phyloP scores from a whole-genome alignment of 2,888 invertebrate genomes.

The Ophraella communa region DNA sequence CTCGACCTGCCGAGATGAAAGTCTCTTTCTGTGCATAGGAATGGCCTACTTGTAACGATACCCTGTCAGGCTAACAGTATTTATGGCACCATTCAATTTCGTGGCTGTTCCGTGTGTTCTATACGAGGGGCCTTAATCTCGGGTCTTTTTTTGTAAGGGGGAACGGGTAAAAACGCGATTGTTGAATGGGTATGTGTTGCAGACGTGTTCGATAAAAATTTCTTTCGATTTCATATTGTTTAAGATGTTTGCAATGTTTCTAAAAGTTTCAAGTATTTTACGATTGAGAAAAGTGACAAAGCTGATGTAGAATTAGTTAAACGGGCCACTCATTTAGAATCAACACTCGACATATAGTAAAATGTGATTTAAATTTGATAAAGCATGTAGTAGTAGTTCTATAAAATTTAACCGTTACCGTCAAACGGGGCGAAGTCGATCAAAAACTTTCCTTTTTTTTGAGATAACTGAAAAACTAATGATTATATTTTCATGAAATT shows the following conservation, averaged over 20 bases:
- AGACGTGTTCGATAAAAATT: background rate
- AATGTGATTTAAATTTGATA: no score
- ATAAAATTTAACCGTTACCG: no score
- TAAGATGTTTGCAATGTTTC: background rate
- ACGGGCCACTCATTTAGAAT: no score
- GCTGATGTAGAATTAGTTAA: no score
- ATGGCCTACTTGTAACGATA: slow-evolving; percentile 58
- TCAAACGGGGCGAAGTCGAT: no score
- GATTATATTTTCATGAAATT: no score
- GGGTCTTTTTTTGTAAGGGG: background rate
- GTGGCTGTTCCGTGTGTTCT: slow-evolving; percentile 33
- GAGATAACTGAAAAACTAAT: no score
- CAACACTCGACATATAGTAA: no score
- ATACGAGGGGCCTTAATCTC: slow-evolving; percentile 29
- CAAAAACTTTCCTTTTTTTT: no score
- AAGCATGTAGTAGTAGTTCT: no score
- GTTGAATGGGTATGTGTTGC: slow-evolving; percentile 17
- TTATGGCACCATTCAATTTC: slow-evolving; percentile 51
- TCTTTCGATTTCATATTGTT: background rate
- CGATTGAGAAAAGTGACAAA: background rate
- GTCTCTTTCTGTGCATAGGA: slow-evolving; percentile 58
- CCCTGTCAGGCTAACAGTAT: slow-evolving; percentile 54
- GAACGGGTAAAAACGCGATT: background rate
- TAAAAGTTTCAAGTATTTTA: background rate
- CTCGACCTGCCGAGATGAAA: slow-evolving; percentile 61